Percentiles rank a stretch among this genome's conserved stretches.
Conservation (phyloP, 2,113 vertebrate species). For the Anser cygnoides region DNA sequence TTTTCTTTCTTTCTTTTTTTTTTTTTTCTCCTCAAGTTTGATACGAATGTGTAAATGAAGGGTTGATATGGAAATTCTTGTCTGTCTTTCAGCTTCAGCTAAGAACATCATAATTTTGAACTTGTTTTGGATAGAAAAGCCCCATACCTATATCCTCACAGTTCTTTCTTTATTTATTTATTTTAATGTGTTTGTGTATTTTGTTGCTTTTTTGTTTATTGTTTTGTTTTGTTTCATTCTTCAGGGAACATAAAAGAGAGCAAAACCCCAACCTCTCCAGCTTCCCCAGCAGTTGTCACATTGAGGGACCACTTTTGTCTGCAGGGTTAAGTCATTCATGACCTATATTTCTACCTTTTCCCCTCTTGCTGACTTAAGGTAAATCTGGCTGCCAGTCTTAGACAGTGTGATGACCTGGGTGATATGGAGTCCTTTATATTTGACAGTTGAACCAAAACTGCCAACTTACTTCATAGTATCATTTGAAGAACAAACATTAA, state of each 20-base stretch:
- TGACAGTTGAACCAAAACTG: background rate
- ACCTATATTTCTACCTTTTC: background rate
- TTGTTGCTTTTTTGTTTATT: background rate
- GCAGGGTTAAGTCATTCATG: background rate
- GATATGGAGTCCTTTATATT: background rate
- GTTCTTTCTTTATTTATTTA: background rate
- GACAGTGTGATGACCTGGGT: background rate
- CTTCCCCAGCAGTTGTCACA: background rate
- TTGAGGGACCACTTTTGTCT: background rate
- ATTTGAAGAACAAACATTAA: background rate
- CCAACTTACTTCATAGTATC: background rate
- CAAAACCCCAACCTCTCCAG: rapidly evolving
- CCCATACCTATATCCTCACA: background rate
- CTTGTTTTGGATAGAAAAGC: background rate
- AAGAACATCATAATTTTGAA: background rate
- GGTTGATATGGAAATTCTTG: background rate
- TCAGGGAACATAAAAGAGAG: background rate
- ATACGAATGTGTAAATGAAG: background rate
- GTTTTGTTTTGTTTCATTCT: background rate
- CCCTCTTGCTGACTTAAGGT: background rate
- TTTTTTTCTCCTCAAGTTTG: background rate
- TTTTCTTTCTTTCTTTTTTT: background rate
- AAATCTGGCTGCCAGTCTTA: background rate
- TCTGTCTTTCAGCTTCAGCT: background rate
- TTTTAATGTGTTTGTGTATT: background rate